A percentile compares a stretch with the other conserved stretches of the same genome.
Evolutionary conservation across 1,140 invertebrate species (phyloP).

Genomic region (Physella acuta): DNA sequence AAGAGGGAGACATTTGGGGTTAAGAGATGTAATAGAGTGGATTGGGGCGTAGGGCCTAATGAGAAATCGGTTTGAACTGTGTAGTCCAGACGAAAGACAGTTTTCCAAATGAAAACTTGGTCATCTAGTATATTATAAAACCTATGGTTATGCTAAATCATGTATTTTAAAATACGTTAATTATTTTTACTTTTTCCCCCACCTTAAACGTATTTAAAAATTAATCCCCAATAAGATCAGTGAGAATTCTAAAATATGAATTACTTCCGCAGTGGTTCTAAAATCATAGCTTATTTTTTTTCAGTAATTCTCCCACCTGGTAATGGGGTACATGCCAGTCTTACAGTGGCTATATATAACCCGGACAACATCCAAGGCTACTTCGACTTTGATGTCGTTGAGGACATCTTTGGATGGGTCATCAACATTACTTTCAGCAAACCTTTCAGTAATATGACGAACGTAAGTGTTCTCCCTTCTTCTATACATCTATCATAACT

Average conservation of each 20-base stretch:
- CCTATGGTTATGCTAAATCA: no score
- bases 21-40: no score
- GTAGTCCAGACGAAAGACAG: no score
- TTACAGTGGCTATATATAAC: not conserved
- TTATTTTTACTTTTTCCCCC: not conserved
- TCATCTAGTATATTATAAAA: no score
- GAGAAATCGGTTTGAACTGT: no score
- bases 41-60: no score
- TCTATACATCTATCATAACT: no score
- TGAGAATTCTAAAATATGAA: not conserved
- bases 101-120: no score
- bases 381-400: not conserved
- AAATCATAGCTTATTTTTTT: not conserved
- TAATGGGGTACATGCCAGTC: not conserved
- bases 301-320: not conserved
- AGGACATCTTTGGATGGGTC: not conserved
- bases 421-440: slow-evolving; percentile 1
- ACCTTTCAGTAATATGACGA: not conserved
- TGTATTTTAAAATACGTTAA: no score
- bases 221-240: not conserved
- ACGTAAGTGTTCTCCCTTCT: no score
- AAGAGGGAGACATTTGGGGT: no score
- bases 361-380: not conserved
- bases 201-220: not conserved
- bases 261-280: not conserved